Conservation (phyloP, 2,888 invertebrate species). For the Diachrysia chrysitis region DNA sequence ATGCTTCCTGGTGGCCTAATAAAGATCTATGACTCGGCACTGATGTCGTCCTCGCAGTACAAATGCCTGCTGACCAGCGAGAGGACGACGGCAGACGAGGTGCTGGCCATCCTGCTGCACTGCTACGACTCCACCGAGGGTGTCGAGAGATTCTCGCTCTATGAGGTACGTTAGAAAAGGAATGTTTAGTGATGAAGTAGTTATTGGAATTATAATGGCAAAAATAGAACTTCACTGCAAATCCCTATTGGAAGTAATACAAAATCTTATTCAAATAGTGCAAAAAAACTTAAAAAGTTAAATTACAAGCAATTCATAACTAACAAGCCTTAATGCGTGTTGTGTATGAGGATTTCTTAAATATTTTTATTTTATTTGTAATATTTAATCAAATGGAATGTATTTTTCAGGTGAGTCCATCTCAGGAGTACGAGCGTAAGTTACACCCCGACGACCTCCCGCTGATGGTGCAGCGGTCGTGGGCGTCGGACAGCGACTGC, state of each 20-base stretch:
- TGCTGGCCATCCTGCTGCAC: conserved; percentile 94
- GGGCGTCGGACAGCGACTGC: conserved; percentile 92
- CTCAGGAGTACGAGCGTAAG: conserved; percentile 96
- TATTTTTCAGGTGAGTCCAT: conserved; percentile 90
- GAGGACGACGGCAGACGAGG: conserved; percentile 96
- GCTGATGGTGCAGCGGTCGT: conserved; percentile 93
- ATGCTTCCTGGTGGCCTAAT: conserved; percentile 97
- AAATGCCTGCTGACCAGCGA: conserved; percentile 97
- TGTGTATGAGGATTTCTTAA: too few relatives aligned
- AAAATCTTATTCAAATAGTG: too few relatives aligned
- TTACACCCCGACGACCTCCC: conserved; percentile 96
- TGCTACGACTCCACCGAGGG: conserved; percentile 95
- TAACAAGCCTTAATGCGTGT: too few relatives aligned
- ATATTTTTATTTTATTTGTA: too few relatives aligned
- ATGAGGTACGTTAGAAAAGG: conserved; percentile 90
- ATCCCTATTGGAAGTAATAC: too few relatives aligned
- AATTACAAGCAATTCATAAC: too few relatives aligned
- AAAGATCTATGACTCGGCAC: conserved; percentile 96
- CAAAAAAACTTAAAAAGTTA: too few relatives aligned
- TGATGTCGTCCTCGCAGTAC: conserved; percentile 97
- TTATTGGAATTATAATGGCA: background rate
- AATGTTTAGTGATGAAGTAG: background rate
- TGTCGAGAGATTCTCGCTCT: conserved; percentile 95
- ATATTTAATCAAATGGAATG: background rate
- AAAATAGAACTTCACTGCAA: too few relatives aligned